These are phyloP conservation scores for Xiphophorus couchianus DNA, from an alignment of 2,113 vertebrate species.

Conservation along the genomic window DNA sequence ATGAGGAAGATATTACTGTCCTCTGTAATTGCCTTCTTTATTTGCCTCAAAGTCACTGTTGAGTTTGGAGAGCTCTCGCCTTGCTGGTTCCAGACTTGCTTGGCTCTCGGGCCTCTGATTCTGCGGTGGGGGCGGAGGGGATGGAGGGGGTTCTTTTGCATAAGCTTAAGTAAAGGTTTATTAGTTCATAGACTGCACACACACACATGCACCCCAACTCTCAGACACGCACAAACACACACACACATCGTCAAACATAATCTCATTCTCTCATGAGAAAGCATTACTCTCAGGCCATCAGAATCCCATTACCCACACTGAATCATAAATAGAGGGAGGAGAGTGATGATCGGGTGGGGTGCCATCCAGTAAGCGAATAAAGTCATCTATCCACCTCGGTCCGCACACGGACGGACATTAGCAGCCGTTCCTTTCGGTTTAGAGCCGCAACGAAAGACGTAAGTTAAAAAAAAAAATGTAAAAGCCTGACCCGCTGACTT, in stretches of 20 bases:
- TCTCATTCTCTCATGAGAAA: slow-evolving; percentile 81
- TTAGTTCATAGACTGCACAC: slow-evolving; percentile 60
- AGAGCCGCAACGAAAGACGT: slow-evolving; percentile 33
- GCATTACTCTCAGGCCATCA: slow-evolving; percentile 76
- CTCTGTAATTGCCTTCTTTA: slow-evolving; percentile 41
- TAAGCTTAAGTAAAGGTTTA: slow-evolving; percentile 65
- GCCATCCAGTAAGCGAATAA: slow-evolving; percentile 73
- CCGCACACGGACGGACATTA: slow-evolving; percentile 24
- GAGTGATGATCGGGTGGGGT: slow-evolving; percentile 59
- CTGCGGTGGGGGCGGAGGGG: background rate
- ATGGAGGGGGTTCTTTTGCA: slow-evolving; percentile 42
- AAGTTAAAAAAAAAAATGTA: slow-evolving; percentile 28
- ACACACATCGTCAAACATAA: slow-evolving; percentile 66
- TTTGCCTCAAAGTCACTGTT: slow-evolving; percentile 44
- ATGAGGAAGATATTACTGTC: slow-evolving; percentile 19
- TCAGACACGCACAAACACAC: slow-evolving; percentile 22
- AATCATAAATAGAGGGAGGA: slow-evolving; percentile 73
- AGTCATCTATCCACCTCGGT: slow-evolving; percentile 62
- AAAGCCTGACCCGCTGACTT: slow-evolving; percentile 37
- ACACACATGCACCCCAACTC: slow-evolving; percentile 34
- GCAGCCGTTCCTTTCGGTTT: slow-evolving; percentile 26
- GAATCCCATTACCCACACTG: slow-evolving; percentile 80
- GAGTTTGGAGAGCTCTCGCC: slow-evolving; percentile 52
- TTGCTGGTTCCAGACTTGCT: slow-evolving; percentile 55
- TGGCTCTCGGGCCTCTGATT: slow-evolving; percentile 52